Evolutionary conservation across 2,113 vertebrate genomes (phyloP).

Genomic region (Ivindomyrus marchei): DNA sequence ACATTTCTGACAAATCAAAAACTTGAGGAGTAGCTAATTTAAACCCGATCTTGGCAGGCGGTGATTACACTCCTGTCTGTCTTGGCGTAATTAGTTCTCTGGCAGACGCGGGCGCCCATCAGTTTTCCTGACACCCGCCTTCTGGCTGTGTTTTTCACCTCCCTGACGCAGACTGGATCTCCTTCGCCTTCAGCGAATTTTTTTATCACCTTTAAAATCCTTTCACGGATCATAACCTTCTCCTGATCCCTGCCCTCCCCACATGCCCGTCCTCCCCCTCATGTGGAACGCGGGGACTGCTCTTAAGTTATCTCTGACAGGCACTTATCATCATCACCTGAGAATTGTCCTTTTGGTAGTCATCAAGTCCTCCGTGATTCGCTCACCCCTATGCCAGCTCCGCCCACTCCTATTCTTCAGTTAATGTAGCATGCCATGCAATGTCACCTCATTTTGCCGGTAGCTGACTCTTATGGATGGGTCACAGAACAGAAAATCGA

Average conservation of each 20-base stretch:
- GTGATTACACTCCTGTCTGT: constrained; percentile 56
- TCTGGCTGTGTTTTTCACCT: background rate
- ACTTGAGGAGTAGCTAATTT: constrained; percentile 40
- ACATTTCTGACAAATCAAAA: constrained; percentile 21
- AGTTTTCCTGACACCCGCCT: constrained; percentile 23
- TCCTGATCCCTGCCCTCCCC: background rate
- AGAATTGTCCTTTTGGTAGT: background rate
- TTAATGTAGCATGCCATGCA: background rate
- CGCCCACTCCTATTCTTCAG: background rate
- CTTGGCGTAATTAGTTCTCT: constrained; percentile 55
- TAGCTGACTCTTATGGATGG: background rate
- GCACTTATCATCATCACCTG: background rate
- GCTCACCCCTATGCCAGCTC: background rate
- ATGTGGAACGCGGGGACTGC: background rate
- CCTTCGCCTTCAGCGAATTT: background rate
- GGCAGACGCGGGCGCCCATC: constrained; percentile 40
- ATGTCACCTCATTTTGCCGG: background rate
- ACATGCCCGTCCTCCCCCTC: background rate
- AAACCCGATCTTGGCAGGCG: constrained; percentile 34
- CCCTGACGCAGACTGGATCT: background rate
- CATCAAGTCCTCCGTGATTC: background rate
- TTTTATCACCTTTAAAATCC: background rate
- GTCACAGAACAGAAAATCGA: background rate
- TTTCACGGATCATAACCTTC: background rate
- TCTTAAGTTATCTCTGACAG: background rate